phyloP scores from a whole-genome alignment of 2,797 vertebrate species.

The Passerculus sandwichensis region DNA sequence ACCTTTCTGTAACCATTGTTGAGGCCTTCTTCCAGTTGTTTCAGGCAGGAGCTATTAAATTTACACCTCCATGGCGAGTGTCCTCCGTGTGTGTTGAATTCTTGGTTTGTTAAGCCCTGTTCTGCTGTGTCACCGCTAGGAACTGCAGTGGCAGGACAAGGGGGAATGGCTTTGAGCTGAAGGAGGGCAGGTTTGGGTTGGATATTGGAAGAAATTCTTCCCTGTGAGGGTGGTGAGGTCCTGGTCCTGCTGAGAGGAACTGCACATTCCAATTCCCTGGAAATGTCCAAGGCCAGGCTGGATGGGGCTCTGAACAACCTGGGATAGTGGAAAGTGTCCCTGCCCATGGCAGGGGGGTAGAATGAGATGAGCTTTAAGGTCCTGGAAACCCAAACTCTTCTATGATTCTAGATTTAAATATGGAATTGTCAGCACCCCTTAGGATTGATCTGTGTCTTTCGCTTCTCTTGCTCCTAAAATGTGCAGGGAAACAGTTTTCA shows the following conservation, averaged over 20 bases:
- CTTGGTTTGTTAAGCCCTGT: neutral
- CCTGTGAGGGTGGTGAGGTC: neutral
- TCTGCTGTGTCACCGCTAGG: neutral
- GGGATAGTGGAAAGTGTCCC: neutral
- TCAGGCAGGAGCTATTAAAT: rapidly evolving
- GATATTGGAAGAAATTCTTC: neutral
- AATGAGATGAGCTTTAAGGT: neutral
- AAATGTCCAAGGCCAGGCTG: neutral
- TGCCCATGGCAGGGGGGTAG: neutral
- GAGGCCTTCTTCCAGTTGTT: neutral
- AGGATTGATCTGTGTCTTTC: neutral
- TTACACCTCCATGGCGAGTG: rapidly evolving
- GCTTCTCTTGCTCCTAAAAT: neutral
- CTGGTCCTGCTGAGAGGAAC: neutral
- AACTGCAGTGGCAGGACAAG: neutral
- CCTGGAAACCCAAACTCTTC: neutral
- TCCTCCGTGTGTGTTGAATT: neutral
- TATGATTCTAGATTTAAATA: neutral
- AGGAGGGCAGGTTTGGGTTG: neutral
- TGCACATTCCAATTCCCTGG: neutral
- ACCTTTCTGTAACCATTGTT: neutral
- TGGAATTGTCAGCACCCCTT: neutral
- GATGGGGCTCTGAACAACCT: neutral
- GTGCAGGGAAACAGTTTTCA: neutral
- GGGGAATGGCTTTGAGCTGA: neutral